Conservation (phyloP, 35 echinoderm and acorn worm genomes). For the Heliocidaris tuberculata region DNA sequence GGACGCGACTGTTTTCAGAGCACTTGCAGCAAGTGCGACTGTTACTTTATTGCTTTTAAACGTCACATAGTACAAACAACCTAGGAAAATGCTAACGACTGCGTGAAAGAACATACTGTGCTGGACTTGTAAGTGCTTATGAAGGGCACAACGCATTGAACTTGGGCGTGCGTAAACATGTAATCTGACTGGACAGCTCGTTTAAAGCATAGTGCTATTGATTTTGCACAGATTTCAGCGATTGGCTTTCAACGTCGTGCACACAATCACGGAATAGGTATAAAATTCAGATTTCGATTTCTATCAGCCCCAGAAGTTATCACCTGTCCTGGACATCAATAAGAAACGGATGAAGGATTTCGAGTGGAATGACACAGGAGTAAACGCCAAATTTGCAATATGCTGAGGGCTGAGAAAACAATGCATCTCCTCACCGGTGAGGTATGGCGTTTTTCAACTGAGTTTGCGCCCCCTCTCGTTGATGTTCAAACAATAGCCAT, state of each 20-base stretch:
- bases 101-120: neutral
- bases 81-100: neutral
- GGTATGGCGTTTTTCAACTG: too few species aligned
- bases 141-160: too few species aligned
- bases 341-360: neutral
- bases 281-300: neutral
- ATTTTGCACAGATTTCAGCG: neutral
- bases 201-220: neutral
- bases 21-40: neutral
- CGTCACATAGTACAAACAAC: constrained; percentile 1
- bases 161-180: too few species aligned
- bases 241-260: neutral
- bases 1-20: neutral
- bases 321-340: neutral
- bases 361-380: neutral
- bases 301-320: neutral
- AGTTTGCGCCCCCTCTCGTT: too few species aligned
- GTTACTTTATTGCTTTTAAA: neutral
- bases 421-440: neutral
- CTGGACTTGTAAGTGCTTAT: neutral
- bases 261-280: neutral
- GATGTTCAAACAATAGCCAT: too few species aligned
- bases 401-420: neutral
- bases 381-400: neutral
- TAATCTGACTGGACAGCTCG: too few species aligned